Base-by-base conservation (phyloP, 1,140 invertebrate genomes). In the Antheraea pernyi region DNA sequence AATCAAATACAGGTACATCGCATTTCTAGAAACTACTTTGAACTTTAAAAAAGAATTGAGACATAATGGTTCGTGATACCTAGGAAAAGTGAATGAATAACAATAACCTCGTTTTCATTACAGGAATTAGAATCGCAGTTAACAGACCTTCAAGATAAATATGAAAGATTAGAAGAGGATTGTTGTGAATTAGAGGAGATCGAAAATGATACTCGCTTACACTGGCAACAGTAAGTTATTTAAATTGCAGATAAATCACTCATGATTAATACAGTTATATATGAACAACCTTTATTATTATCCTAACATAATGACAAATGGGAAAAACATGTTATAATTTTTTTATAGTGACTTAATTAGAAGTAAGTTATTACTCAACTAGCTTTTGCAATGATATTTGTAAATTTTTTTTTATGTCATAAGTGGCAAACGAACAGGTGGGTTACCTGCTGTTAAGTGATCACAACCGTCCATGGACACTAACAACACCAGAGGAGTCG, bases 171-270 rank as follows among this genome's bases (percentile, higher is more conserved):
- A 73, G 94, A 95, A 78, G 95, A 95, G 73, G 94, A 95, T 75
- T 94, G 94, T 80, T 94, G 94, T 80, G 95, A 95, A 86, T 88
- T 95, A 53, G 95, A 95, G 83, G 95, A 95, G 82, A 94, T 94
- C 48, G 95, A 95, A 86, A 95, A 95, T 86, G 95, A 95, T 76
- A 95, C 94, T 19, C 92, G 95, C 66, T 85, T 95, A 67, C 93
- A 94, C 80, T 93, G 94, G 84, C 95, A 95, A 79, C 93, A 94
- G 88, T 94, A 79, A 86, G 91, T 93, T 53, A 60, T 65, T 46
- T 22, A n/a, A 59, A 68, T 10, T 48, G 7, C 13, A 48, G 7
- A 10, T 48, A 13, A 11, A 3, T 48, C 13, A 48, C 46, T 48
- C 13, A 16, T 6, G 2, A 53, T 53, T 53, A 42, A 10, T 42